Percentiles rank a stretch among this genome's conserved stretches.
These are phyloP conservation scores for Aphelinus atriplicis DNA, from an alignment of 1,140 invertebrate species.

Conservation along the genomic window DNA sequence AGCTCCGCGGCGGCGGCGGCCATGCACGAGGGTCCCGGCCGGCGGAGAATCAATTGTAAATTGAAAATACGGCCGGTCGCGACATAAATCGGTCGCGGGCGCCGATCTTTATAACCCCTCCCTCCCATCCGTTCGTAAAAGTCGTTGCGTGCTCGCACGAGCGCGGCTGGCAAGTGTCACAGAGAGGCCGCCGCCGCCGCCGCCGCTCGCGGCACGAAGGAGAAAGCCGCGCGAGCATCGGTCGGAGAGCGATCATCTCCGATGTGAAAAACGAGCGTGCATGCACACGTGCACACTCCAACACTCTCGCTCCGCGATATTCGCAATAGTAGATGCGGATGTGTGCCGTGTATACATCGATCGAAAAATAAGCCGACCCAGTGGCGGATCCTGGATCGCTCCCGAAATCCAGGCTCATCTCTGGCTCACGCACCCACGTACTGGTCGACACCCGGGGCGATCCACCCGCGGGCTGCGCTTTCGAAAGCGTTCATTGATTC, in stretches of 20 bases:
- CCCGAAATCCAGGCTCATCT: no score
- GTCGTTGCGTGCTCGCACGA: not conserved
- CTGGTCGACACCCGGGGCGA: no score
- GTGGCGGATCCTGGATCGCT: no score
- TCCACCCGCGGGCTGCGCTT: not conserved
- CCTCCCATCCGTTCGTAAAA: not conserved
- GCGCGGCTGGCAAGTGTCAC: not conserved
- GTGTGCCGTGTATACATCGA: no score
- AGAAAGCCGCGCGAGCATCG: not conserved
- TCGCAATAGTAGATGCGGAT: no score
- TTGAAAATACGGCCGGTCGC: conserved; percentile 22
- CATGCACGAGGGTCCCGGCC: not conserved
- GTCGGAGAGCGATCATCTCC: no score
- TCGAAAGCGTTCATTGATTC: not conserved
- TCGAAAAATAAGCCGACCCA: no score
- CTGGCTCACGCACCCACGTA: no score
- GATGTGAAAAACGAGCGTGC: no score
- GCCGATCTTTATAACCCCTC: conserved; percentile 6
- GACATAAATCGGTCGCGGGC: conserved; percentile 23
- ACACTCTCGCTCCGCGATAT: no score
- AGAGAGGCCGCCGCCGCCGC: no score
- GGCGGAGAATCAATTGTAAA: conserved; percentile 23
- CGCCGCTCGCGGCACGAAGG: not conserved
- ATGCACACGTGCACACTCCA: no score
- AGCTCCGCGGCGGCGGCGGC: not conserved